Evolutionary conservation across 2,888 invertebrate genomes (phyloP).

Genomic region (Dugesia japonica): DNA sequence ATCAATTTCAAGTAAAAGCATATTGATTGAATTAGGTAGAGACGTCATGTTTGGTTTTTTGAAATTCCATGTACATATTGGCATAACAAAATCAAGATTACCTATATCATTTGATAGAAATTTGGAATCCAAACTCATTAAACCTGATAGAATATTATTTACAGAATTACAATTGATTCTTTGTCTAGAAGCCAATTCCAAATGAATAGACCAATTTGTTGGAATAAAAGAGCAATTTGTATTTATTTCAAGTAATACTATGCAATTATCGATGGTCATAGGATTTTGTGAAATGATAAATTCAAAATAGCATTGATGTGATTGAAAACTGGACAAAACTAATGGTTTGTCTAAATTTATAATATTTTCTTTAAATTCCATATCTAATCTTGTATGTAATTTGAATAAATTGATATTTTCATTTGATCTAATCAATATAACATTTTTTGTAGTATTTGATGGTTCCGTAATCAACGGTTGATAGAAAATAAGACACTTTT

Average conservation of each 20-base stretch:
- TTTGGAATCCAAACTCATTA: background rate
- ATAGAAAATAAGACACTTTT: background rate
- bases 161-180: background rate
- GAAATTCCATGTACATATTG: background rate
- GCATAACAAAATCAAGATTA: background rate
- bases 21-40: background rate
- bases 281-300: background rate
- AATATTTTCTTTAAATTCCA: background rate
- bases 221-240: conserved; percentile 30
- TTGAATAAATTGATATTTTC: background rate
- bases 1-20: background rate
- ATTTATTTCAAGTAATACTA: background rate
- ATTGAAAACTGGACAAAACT: background rate
- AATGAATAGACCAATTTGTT: conserved; percentile 30
- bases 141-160: background rate
- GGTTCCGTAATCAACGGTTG: background rate
- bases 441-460: background rate
- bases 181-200: conserved; percentile 17
- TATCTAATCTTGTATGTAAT: background rate
- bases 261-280: background rate
- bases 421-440: background rate
- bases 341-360: background rate
- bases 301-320: background rate
- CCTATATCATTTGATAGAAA: background rate
- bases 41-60: background rate